Evolutionary conservation across 2,797 vertebrate genomes (phyloP).

Genomic region (Myotis myotis): DNA sequence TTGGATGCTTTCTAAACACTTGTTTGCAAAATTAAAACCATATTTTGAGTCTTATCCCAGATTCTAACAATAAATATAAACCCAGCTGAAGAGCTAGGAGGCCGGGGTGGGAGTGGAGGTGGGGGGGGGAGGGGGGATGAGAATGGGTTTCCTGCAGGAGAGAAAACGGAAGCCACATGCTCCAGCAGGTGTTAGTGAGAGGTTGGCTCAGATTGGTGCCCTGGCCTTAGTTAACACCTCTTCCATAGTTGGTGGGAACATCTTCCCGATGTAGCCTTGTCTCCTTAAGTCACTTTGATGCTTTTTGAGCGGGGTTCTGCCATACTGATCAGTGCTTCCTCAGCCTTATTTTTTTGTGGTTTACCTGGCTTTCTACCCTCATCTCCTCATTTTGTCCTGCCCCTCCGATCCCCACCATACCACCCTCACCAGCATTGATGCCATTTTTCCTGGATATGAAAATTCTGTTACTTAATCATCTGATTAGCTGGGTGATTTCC

Average conservation of each 20-base stretch:
- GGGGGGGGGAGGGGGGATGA: not conserved
- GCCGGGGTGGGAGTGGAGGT: too few relatives aligned
- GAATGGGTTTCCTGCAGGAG: not conserved
- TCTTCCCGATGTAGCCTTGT: not conserved
- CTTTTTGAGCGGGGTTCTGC: not conserved
- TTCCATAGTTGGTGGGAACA: not conserved
- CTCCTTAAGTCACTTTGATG: not conserved
- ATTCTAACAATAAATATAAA: constrained; percentile 13
- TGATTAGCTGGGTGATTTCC: not conserved
- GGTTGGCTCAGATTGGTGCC: not conserved
- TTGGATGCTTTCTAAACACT: not conserved
- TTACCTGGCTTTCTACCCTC: not conserved
- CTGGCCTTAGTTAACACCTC: not conserved
- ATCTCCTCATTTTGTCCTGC: not conserved
- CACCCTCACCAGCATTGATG: too few relatives aligned
- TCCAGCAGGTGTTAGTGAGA: not conserved
- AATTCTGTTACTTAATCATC: not conserved
- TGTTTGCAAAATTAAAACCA: constrained; percentile 4
- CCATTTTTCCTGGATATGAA: not conserved
- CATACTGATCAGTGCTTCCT: not conserved
- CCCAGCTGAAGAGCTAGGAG: not conserved
- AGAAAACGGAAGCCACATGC: not conserved
- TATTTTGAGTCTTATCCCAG: constrained; percentile 14
- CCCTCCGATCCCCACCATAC: not conserved
- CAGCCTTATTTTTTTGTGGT: not conserved